A percentile compares a stretch with the other conserved stretches of the same genome.
phyloP scores from a whole-genome alignment of 2,797 vertebrate genomes.

The Lacerta agilis region DNA sequence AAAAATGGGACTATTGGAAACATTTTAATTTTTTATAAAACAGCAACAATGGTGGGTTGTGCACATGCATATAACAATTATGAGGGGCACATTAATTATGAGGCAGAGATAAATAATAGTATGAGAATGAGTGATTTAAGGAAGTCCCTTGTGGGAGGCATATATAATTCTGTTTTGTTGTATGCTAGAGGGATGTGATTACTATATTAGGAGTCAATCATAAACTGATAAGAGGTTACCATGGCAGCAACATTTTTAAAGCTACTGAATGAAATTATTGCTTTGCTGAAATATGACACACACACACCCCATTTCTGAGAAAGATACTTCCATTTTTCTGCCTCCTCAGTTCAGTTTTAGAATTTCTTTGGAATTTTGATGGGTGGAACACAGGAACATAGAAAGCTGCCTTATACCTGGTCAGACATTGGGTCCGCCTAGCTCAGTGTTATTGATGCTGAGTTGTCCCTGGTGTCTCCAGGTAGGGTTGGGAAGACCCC shows the following conservation, averaged over 20 bases:
- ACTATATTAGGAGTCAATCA: background rate
- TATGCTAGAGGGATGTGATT: too few species aligned
- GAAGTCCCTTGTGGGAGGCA: background rate
- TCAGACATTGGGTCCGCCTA: too few species aligned
- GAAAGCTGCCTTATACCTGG: too few species aligned
- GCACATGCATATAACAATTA: background rate
- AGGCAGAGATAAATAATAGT: background rate
- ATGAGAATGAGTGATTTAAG: background rate
- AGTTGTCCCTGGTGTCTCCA: too few species aligned
- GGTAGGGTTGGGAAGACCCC: too few species aligned
- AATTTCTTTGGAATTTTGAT: too few species aligned
- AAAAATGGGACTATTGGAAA: slow-evolving; percentile 39
- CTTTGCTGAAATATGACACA: too few species aligned
- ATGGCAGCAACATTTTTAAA: background rate
- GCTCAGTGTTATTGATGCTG: too few species aligned
- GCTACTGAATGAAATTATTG: background rate
- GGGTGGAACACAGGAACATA: too few species aligned
- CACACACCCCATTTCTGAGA: too few species aligned
- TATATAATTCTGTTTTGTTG: background rate
- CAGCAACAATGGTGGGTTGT: background rate
- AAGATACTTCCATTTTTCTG: too few species aligned
- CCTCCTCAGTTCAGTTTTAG: too few species aligned
- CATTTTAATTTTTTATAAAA: background rate
- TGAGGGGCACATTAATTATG: background rate
- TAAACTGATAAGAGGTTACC: background rate